Conservation (phyloP, 2,797 vertebrate species). For the Hyperoplus lanceolatus region DNA sequence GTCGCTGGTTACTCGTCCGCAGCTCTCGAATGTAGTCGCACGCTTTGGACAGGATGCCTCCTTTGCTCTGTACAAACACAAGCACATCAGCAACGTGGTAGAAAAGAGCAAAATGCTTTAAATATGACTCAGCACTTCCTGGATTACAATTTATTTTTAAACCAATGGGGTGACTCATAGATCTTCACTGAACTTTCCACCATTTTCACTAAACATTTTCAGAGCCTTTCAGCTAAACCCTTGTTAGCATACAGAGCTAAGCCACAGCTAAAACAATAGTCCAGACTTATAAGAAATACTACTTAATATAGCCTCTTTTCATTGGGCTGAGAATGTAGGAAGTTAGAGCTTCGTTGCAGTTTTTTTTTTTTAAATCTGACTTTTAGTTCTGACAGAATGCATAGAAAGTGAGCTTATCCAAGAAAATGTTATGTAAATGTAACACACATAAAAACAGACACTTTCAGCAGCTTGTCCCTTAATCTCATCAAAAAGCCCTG, state of each 20-base stretch:
- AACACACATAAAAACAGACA: neutral
- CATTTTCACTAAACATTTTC: neutral
- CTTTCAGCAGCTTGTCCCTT: neutral
- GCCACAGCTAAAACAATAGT: neutral
- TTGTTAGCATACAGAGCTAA: neutral
- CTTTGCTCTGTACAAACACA: conserved; percentile 89
- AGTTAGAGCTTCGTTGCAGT: neutral
- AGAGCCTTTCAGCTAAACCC: neutral
- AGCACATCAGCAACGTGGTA: neutral
- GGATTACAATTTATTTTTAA: neutral
- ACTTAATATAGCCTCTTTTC: neutral
- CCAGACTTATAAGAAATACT: too few species aligned
- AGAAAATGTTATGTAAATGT: neutral
- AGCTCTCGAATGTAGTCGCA: conserved; percentile 96
- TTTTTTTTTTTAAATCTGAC: conserved; percentile 1
- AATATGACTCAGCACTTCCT: neutral
- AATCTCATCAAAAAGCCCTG: neutral
- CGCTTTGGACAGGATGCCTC: conserved; percentile 95
- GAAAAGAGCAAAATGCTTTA: neutral
- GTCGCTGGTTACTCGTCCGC: conserved; percentile 92
- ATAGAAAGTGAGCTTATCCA: neutral
- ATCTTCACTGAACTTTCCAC: neutral
- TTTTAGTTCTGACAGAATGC: neutral
- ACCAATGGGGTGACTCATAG: neutral
- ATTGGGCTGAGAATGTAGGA: too few species aligned